Conservation (phyloP, 2,113 vertebrate species). For the Ginglymostoma cirratum region DNA sequence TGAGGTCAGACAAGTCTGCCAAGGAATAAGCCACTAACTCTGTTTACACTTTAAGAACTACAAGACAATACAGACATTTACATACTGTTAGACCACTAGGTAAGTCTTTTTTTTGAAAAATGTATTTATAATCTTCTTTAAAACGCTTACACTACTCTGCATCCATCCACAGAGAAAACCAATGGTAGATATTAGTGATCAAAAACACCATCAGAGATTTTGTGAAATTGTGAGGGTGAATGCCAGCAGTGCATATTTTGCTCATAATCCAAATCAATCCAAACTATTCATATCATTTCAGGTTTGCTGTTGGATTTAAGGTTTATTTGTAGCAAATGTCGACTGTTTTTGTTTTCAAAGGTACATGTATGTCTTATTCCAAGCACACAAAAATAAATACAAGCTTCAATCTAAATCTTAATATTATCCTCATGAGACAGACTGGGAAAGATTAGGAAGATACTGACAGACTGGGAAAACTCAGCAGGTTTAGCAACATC, state of each 20-base stretch:
- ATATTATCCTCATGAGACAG: background rate
- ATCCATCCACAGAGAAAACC: background rate
- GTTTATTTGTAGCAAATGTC: background rate
- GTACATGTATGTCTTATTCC: background rate
- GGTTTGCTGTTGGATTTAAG: background rate
- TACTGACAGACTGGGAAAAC: background rate
- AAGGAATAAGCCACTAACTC: background rate
- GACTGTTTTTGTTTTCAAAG: background rate
- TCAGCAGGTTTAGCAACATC: no score
- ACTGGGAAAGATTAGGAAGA: background rate
- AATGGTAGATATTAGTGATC: background rate
- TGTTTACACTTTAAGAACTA: background rate
- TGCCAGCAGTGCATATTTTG: background rate
- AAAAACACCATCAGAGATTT: background rate
- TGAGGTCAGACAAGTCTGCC: background rate
- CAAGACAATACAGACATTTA: background rate
- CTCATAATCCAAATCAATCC: background rate
- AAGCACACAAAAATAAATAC: background rate
- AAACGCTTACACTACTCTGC: background rate
- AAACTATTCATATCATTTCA: background rate
- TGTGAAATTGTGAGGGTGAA: background rate
- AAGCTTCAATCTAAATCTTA: background rate
- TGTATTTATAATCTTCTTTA: background rate
- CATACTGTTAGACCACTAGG: background rate
- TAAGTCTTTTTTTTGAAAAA: background rate